phyloP scores from a whole-genome alignment of 2,113 vertebrate genomes.

The Tetrax tetrax region DNA sequence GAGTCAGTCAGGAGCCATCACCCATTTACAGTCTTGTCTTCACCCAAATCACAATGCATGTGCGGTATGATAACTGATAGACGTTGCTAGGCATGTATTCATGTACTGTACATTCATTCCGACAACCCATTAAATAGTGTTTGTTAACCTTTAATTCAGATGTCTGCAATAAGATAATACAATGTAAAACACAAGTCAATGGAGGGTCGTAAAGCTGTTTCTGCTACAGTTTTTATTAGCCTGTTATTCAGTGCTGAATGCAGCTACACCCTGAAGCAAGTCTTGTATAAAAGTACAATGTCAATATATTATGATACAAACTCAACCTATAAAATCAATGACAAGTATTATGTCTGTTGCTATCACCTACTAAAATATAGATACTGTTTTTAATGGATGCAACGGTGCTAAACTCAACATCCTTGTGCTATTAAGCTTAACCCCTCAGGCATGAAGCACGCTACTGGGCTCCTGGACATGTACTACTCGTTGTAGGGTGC shows the following conservation, averaged over 20 bases:
- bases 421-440: constrained; percentile 21
- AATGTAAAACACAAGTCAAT: constrained; percentile 80
- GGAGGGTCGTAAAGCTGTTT: constrained; percentile 79
- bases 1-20: constrained; percentile 72
- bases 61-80: constrained; percentile 55
- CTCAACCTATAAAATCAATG: constrained; percentile 79
- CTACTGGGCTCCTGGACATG: neutral
- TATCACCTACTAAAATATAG: constrained; percentile 72
- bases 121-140: constrained; percentile 77
- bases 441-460: constrained; percentile 23
- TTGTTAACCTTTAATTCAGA: constrained; percentile 84
- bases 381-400: constrained; percentile 61
- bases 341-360: constrained; percentile 74
- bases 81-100: constrained; percentile 67
- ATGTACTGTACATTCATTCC: constrained; percentile 70
- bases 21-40: constrained; percentile 61
- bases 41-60: constrained; percentile 55
- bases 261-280: constrained; percentile 75
- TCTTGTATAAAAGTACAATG: constrained; percentile 69
- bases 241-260: constrained; percentile 72
- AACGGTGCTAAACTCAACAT: neutral
- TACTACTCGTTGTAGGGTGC: neutral
- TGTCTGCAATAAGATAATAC: constrained; percentile 78
- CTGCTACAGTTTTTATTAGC: constrained; percentile 80
- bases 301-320: constrained; percentile 79